A percentile compares a stretch with the other conserved stretches of the same genome.
These are phyloP conservation scores for Smutsia temminckii DNA, from an alignment of 2,797 vertebrate species.

Conservation along the genomic window DNA sequence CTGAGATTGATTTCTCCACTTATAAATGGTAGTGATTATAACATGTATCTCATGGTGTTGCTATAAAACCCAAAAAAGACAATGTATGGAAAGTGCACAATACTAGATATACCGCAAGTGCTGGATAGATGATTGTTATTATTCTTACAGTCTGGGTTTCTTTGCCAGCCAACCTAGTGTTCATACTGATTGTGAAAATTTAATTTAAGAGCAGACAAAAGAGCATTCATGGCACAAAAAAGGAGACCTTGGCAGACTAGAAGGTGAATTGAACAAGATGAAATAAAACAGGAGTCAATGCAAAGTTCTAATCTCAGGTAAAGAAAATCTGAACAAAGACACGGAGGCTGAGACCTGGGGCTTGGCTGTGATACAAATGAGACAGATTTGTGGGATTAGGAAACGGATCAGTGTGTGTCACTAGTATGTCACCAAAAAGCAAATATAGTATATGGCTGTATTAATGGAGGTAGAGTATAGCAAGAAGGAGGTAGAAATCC, in stretches of 20 bases:
- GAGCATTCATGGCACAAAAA: conserved; percentile 54
- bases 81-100: neutral
- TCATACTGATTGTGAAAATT: conserved; percentile 53
- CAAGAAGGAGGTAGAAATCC: neutral
- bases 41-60: neutral
- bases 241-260: conserved; percentile 35
- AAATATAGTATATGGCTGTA: neutral
- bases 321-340: conserved; percentile 68
- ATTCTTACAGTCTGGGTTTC: neutral
- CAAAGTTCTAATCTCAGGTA: conserved; percentile 28
- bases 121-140: neutral
- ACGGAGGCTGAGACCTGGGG: neutral
- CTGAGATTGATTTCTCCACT: neutral
- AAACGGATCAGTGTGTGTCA: neutral
- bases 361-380: neutral
- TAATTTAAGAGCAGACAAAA: conserved; percentile 68
- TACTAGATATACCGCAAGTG: neutral
- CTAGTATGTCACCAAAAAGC: neutral
- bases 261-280: conserved; percentile 51
- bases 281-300: conserved; percentile 64
- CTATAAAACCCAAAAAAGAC: conserved; percentile 12
- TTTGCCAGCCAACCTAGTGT: conserved; percentile 29
- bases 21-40: neutral
- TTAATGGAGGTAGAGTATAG: neutral
- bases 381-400: neutral